phyloP scores from a whole-genome alignment of 2,888 invertebrate genomes.

The Platypus cylindrus region DNA sequence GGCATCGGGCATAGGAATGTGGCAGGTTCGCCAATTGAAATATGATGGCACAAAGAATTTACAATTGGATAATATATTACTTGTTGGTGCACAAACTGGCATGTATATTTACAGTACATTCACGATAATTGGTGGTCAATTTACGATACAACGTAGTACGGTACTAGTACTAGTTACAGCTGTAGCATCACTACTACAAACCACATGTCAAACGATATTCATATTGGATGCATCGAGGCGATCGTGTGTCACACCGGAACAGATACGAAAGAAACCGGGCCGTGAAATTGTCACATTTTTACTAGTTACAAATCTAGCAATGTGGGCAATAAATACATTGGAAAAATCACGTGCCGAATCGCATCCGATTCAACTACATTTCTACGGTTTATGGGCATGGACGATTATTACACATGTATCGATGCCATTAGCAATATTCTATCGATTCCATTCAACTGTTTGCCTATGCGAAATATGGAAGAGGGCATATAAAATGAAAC shows the following conservation, averaged over 20 bases:
- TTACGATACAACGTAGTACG: conserved; percentile 38
- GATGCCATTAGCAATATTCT: conserved; percentile 81
- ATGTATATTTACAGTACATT: conserved; percentile 81
- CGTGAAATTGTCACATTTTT: conserved; percentile 77
- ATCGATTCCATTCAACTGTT: conserved; percentile 82
- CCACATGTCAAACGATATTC: conserved; percentile 66
- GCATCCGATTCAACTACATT: conserved; percentile 65
- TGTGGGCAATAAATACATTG: conserved; percentile 77
- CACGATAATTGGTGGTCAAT: conserved; percentile 68
- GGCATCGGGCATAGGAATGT: conserved; percentile 41
- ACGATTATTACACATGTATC: conserved; percentile 82
- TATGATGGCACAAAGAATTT: conserved; percentile 42
- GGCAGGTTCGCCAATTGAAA: conserved; percentile 55
- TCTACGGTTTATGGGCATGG: conserved; percentile 84
- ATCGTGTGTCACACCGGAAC: conserved; percentile 56
- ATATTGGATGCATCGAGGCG: conserved; percentile 65
- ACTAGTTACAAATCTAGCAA: conserved; percentile 65
- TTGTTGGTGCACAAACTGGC: conserved; percentile 79
- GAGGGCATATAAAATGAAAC: conserved; percentile 67
- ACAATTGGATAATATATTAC: conserved; percentile 60
- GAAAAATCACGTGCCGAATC: conserved; percentile 76
- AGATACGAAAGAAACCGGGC: conserved; percentile 65
- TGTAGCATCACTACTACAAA: conserved; percentile 63
- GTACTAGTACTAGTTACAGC: conserved; percentile 52
- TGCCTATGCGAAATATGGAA: conserved; percentile 91